These are phyloP conservation scores for Pseudotriccus pelzelni DNA, from an alignment of 2,797 vertebrate species.

Conservation along the genomic window DNA sequence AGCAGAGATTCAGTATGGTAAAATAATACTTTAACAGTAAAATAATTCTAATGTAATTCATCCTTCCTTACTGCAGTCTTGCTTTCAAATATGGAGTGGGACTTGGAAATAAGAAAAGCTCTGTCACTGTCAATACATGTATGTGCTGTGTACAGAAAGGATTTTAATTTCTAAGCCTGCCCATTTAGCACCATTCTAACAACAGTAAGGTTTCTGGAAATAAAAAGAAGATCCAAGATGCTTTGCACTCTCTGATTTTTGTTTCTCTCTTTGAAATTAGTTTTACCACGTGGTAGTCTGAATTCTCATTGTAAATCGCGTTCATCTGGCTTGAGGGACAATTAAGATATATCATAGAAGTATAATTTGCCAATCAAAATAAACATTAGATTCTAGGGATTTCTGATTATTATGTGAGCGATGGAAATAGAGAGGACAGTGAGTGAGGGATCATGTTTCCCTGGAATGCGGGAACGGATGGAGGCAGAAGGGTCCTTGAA, in stretches of 20 bases:
- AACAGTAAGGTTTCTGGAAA: neutral
- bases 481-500: neutral
- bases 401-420: slow-evolving; percentile 13
- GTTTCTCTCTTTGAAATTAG: neutral
- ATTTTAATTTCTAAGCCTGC: neutral
- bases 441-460: neutral
- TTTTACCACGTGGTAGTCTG: neutral
- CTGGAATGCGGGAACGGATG: neutral
- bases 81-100: neutral
- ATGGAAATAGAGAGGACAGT: neutral
- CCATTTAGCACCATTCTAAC: neutral
- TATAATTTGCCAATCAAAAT: slow-evolving; percentile 17
- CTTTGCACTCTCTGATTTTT: neutral
- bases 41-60: neutral
- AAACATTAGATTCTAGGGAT: neutral
- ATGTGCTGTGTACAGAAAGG: neutral
- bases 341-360: slow-evolving; percentile 9
- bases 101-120: neutral
- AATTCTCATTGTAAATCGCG: neutral
- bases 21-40: neutral
- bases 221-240: neutral
- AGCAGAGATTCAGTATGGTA: neutral
- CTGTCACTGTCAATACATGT: neutral
- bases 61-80: neutral
- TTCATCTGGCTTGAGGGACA: neutral